phyloP scores from a whole-genome alignment of 2,113 vertebrate species.

The Mesoclemmys tuberculata region DNA sequence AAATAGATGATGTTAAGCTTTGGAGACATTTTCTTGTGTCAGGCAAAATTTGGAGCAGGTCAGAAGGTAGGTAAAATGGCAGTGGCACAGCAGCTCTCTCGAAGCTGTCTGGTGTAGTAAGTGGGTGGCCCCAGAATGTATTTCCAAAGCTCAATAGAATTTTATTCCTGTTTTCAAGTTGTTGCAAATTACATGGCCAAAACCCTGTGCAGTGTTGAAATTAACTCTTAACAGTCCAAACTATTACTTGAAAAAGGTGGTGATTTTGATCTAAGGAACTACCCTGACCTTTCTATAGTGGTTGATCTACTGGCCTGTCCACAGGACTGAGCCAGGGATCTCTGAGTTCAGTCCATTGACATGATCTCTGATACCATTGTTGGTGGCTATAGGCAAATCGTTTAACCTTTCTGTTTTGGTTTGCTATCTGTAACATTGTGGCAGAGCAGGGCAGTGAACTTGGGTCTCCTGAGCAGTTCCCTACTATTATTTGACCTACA shows the following conservation, averaged over 20 bases:
- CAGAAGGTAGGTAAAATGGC: background rate
- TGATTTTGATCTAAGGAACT: constrained; percentile 61
- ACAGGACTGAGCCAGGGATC: background rate
- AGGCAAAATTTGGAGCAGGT: background rate
- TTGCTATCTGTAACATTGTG: constrained; percentile 41
- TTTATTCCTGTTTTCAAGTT: too few relatives aligned
- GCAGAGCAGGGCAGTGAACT: background rate
- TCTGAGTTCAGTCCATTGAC: background rate
- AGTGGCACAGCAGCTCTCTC: background rate
- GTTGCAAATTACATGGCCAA: background rate
- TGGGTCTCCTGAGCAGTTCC: background rate
- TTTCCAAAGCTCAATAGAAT: background rate
- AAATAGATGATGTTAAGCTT: background rate
- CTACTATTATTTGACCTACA: background rate
- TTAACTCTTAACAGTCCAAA: background rate
- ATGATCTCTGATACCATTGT: background rate
- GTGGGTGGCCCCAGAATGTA: background rate
- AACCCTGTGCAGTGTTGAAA: background rate
- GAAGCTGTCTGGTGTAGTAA: background rate
- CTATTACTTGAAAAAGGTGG: background rate
- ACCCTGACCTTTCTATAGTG: background rate
- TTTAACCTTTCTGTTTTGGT: constrained; percentile 52
- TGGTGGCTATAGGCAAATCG: constrained; percentile 34
- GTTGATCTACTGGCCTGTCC: background rate
- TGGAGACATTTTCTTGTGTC: background rate